Evolutionary conservation across 2,888 invertebrate species (phyloP), one percentile per base, ranked within the genome.

Genomic region (Drosophila lacicola): DNA sequence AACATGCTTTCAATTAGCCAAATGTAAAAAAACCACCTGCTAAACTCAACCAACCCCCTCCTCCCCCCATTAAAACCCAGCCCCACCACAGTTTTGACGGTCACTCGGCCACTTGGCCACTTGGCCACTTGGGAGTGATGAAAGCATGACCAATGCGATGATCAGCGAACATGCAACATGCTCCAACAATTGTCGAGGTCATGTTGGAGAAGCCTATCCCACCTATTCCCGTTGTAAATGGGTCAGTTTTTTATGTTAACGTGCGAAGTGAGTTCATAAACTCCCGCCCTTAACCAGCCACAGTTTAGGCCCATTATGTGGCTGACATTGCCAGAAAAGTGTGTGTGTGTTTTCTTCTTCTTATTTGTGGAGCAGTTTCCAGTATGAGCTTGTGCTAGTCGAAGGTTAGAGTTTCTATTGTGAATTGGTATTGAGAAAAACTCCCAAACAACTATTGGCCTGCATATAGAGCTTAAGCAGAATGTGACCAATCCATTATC

Each of bases 1-100:
- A 70, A 53, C 60, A 47, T 39, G 75, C 63, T 49, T 66, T 37
- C 76, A 75, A 75, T 76, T 75, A 75, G 75, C 71, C 62, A 75
- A 75, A 70, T 60, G 70, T 62, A 41, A 63, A 17, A 17, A 17
- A 17, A 60, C 34, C 33, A 65, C 50, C 63, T 56, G 45, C 47
- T 25, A 42, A 29, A 8, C 39, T 34, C 21, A 34, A 29, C 5
- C 17, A 17, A 17, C 1, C 17, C 17, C 17, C 17, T 17, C n/a
- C 9, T 42, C 13, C 6, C 1, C 10, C 13, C 21, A 10, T 21
- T 21, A 0, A 21, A 21, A 5, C 21, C 10, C 0, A 39, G 10
- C 47, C 21, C 41, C 36, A 4, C 34, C 33, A 44, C n/a, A 25
- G 45, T 25, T 33, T 42, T 64, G 63, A 62, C 62, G 73, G 72